phyloP scores from a whole-genome alignment of 2,113 vertebrate species.

The Thalassarche chlororhynchos region DNA sequence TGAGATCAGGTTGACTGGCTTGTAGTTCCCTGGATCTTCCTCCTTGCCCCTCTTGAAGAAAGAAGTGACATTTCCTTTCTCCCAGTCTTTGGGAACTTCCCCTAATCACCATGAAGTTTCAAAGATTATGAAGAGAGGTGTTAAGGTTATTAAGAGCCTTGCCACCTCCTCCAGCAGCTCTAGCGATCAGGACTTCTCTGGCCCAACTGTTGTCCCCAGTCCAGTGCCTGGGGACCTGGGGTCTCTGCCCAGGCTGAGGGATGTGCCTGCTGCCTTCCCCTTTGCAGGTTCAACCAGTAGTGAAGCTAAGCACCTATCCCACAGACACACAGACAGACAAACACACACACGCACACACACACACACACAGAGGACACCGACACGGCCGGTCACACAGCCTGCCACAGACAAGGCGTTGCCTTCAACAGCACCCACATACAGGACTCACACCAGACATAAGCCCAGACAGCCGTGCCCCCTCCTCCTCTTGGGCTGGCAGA shows the following conservation, averaged over 20 bases:
- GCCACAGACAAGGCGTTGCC: background rate
- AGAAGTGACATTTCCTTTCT: background rate
- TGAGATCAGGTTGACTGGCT: too few species aligned
- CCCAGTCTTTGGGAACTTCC: background rate
- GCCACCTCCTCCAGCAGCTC: background rate
- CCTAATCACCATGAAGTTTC: background rate
- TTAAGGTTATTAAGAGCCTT: background rate
- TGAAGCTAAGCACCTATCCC: background rate
- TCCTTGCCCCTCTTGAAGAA: background rate
- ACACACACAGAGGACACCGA: background rate
- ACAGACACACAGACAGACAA: background rate
- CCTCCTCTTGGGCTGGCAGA: background rate
- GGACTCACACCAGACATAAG: background rate
- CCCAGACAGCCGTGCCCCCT: background rate
- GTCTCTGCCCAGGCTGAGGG: background rate
- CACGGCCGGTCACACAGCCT: rapidly evolving
- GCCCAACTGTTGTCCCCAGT: background rate
- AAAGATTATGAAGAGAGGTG: background rate
- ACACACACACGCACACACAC: background rate
- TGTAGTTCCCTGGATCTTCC: background rate
- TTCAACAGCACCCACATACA: background rate
- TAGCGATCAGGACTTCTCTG: background rate
- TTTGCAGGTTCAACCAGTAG: background rate
- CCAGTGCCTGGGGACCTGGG: rapidly evolving
- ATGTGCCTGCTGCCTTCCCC: background rate